Percentiles rank a stretch among this genome's conserved stretches.
These are phyloP conservation scores for Tridacna gigas DNA, from an alignment of 2,888 invertebrate species.

Conservation along the genomic window DNA sequence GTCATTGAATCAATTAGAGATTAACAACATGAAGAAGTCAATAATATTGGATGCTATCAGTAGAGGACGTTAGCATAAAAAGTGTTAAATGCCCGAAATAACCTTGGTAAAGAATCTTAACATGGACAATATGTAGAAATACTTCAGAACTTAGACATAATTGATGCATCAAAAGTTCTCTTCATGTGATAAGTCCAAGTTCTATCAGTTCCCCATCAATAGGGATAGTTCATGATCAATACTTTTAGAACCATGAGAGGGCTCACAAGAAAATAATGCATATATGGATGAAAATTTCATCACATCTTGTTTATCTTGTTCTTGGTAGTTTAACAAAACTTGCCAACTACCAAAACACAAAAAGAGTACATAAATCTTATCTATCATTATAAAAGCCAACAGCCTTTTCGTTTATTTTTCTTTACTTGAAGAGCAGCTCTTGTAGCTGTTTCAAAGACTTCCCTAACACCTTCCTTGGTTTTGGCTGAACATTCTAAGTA, in stretches of 20 bases:
- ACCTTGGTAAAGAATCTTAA: too few relatives aligned
- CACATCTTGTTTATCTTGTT: neutral
- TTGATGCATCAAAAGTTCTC: too few relatives aligned
- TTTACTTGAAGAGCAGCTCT: conserved; percentile 97
- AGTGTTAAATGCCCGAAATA: too few relatives aligned
- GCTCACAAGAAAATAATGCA: conserved; percentile 2
- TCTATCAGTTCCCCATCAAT: neutral
- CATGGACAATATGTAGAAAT: too few relatives aligned
- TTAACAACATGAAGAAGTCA: too few relatives aligned
- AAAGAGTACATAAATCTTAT: conserved; percentile 4
- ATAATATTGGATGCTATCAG: too few relatives aligned
- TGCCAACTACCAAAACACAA: neutral
- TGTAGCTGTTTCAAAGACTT: conserved; percentile 99
- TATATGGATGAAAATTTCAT: conserved; percentile 5
- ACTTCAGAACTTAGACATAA: too few relatives aligned
- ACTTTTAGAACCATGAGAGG: neutral
- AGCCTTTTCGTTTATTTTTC: conserved; percentile 55
- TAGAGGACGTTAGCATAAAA: too few relatives aligned
- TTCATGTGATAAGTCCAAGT: too few relatives aligned
- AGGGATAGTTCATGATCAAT: neutral
- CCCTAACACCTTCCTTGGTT: conserved; percentile 99
- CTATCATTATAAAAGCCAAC: conserved; percentile 61
- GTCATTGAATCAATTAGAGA: too few relatives aligned
- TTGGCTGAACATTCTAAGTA: conserved; percentile 99
- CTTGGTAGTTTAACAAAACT: neutral